A percentile compares a stretch with the other conserved stretches of the same genome.
Evolutionary conservation across 2,113 vertebrate genomes (phyloP).

Genomic region (Hemiscyllium ocellatum): DNA sequence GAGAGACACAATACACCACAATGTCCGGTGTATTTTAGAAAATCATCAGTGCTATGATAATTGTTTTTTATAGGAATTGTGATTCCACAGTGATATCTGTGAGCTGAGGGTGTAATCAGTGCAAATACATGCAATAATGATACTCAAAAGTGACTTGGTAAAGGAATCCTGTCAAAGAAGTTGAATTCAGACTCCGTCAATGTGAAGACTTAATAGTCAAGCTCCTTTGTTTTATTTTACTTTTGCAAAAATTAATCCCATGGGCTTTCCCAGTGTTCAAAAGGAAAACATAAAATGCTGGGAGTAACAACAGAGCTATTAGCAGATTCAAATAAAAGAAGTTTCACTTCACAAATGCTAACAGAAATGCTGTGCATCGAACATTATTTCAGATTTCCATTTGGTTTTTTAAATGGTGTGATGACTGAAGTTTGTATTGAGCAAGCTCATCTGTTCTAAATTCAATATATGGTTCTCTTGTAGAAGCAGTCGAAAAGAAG

Average conservation of each 20-base stretch:
- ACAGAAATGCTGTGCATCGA: neutral
- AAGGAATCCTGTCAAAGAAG: neutral
- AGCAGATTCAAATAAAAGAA: neutral
- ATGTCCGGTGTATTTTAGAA: neutral
- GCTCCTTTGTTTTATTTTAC: constrained; percentile 9
- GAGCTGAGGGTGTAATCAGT: neutral
- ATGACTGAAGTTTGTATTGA: neutral
- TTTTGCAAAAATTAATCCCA: neutral
- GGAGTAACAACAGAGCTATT: neutral
- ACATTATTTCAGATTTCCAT: neutral
- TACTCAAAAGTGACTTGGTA: neutral
- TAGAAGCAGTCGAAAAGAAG: neutral
- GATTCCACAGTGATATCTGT: neutral
- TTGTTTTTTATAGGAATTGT: neutral
- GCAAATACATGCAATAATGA: neutral
- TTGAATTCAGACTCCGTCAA: neutral
- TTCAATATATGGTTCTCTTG: neutral
- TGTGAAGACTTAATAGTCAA: neutral
- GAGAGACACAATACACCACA: neutral
- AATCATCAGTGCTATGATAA: neutral
- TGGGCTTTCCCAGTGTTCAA: neutral
- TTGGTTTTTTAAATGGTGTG: neutral
- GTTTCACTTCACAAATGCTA: neutral
- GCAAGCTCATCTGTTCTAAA: neutral
- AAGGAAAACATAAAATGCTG: neutral